A percentile compares a stretch with the other conserved stretches of the same genome.
Conservation (phyloP, 2,113 vertebrate species). For the Poeciliopsis retropinna region DNA sequence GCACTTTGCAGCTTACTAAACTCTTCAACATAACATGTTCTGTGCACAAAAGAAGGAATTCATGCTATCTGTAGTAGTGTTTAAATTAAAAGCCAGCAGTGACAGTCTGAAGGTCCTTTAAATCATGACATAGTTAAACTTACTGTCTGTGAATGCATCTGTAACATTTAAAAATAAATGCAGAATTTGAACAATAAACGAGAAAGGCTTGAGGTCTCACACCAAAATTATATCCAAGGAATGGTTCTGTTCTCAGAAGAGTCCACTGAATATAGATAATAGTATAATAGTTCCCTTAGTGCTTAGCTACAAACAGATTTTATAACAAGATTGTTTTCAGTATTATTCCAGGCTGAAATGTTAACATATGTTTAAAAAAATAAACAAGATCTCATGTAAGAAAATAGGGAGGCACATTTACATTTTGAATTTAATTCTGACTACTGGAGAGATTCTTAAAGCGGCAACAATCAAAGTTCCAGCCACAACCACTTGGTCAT, state of each 20-base stretch:
- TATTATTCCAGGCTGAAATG: not conserved
- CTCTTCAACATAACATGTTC: not conserved
- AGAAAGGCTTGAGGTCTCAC: not conserved
- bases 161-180: not conserved
- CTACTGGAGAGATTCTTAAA: slow-evolving; percentile 21
- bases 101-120: too few relatives aligned
- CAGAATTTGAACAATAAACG: not conserved
- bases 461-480: slow-evolving; percentile 13
- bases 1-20: not conserved
- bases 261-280: not conserved
- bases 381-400: not conserved
- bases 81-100: too few relatives aligned
- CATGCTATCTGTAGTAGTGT: too few relatives aligned
- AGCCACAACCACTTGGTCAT: slow-evolving; percentile 31
- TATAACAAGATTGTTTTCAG: not conserved
- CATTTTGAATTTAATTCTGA: slow-evolving; percentile 27
- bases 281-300: too few relatives aligned
- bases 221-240: not conserved
- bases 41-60: not conserved
- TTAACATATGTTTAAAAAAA: not conserved
- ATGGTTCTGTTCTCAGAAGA: too few relatives aligned
- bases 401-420: not conserved
- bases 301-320: not conserved
- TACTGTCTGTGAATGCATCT: too few relatives aligned
- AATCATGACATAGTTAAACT: too few relatives aligned